These are phyloP conservation scores for Papilio dardanus DNA, from an alignment of 1,140 invertebrate genomes.

Conservation along the genomic window DNA sequence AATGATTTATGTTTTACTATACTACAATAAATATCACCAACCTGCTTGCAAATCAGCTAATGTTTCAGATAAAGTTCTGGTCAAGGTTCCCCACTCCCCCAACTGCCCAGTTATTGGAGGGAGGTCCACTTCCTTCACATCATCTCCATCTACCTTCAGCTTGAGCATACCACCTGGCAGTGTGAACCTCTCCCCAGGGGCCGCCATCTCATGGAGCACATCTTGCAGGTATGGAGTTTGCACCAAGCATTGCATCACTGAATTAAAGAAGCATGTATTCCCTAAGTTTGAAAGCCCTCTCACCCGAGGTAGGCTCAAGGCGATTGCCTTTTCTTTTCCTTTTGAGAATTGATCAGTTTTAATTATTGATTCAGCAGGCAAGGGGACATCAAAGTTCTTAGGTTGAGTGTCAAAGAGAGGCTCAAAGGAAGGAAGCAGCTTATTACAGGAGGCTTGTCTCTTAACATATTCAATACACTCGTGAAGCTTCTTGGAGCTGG, in stretches of 20 bases:
- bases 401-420: conserved; percentile 53
- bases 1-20: too few species aligned
- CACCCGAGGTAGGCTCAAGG: conserved; percentile 78
- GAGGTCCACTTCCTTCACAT: conserved; percentile 75
- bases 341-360: conserved; percentile 60
- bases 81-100: conserved; percentile 88
- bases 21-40: conserved; percentile 43
- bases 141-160: conserved; percentile 66
- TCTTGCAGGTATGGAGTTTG: conserved; percentile 92
- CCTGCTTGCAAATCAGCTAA: conserved; percentile 87
- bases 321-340: conserved; percentile 68
- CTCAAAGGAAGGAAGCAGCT: conserved; percentile 67
- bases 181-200: conserved; percentile 86
- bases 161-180: conserved; percentile 87
- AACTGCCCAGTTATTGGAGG: conserved; percentile 87
- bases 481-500: conserved; percentile 84
- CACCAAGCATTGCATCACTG: conserved; percentile 95
- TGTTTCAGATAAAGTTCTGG: conserved; percentile 86
- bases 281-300: conserved; percentile 93
- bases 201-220: conserved; percentile 87
- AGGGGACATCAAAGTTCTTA: conserved; percentile 58
- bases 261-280: conserved; percentile 98
- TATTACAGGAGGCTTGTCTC: conserved; percentile 74
- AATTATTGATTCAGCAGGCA: conserved; percentile 61
- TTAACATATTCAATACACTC: conserved; percentile 86